Base-by-base conservation (phyloP, 2,888 invertebrate genomes). In the Dyspetes luteomarginatus region DNA sequence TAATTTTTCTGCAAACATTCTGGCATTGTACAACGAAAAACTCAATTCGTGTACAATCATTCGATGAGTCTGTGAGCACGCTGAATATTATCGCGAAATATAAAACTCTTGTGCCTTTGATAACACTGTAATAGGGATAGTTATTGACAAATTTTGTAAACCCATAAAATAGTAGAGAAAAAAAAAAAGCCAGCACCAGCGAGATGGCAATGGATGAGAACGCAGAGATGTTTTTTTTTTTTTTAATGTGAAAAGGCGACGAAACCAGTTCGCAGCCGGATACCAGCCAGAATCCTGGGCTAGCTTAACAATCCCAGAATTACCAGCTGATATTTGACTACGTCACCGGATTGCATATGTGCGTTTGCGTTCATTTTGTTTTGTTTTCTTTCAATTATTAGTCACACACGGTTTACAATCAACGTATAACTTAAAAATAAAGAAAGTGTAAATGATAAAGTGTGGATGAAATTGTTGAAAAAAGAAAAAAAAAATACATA, bases 281-380 rank as follows among this genome's bases (percentile, higher is more conserved):
- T 97, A 97, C 95, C 97, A 97, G 95, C 95, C 94, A 95, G 95
- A 95, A 97, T 95, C 94, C 97, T 97, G 97, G 95, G 96, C 88
- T 88, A 93, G 91, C 92, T 91, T 92, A 92, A 93, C 89, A 91
- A 94, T 94, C 96, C 97, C 97, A 97, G 97, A 97, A 98, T 98
- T 98, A 98, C 98, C 97, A 97, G 97, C 97, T 98, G 98, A 98
- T 98, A 98, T 98, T 98, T 97, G 94, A 94, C 93, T 93, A 92
- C 91, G 89, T 82, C 84, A 89, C 90, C 90, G 86, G 89, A 89
- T 88, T 86, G 75, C 81, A 72, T 84, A 83, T 84, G 88, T 88
- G 88, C 87, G 82, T 82, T 86, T 83, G 84, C 79, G 82, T 81
- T 78, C 60, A 69, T 82, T 80, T 64, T 82, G 83, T 82, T 82